These are phyloP conservation scores for Galagoides demidoff DNA, from an alignment of 2,797 vertebrate genomes.

Conservation along the genomic window DNA sequence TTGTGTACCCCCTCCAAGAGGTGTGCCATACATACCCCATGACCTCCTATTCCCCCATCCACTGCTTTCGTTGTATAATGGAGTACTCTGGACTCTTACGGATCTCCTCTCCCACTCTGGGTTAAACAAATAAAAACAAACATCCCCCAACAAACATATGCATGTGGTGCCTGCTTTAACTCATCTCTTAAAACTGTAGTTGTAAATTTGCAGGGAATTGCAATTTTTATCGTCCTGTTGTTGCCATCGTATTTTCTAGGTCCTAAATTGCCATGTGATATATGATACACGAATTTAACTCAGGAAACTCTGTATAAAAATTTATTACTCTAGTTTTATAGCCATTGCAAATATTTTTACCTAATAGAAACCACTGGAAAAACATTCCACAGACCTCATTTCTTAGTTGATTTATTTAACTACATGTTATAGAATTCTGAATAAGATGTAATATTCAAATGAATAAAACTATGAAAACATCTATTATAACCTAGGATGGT, in stretches of 20 bases:
- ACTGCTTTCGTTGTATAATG: too few species aligned
- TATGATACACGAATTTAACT: not conserved
- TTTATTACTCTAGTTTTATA: slow-evolving; percentile 11
- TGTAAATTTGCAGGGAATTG: slow-evolving; percentile 30
- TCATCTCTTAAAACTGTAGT: slow-evolving; percentile 3
- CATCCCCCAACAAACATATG: not conserved
- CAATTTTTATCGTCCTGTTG: not conserved
- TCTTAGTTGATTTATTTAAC: slow-evolving; percentile 18
- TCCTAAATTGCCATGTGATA: not conserved
- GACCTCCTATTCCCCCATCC: too few species aligned
- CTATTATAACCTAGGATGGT: not conserved
- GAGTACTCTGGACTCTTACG: not conserved
- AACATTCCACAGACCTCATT: not conserved
- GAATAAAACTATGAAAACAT: slow-evolving; percentile 11
- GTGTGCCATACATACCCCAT: too few species aligned
- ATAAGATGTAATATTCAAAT: slow-evolving; percentile 9
- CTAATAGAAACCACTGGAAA: not conserved
- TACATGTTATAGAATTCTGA: not conserved
- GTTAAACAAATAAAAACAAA: slow-evolving; percentile 18
- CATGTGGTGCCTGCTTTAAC: not conserved
- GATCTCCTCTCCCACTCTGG: not conserved
- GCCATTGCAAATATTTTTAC: not conserved
- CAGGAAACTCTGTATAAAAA: not conserved
- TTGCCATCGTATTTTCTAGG: not conserved
- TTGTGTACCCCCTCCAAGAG: too few species aligned